These are phyloP conservation scores for Microcebus ravelobensis DNA, from an alignment of 2,113 vertebrate species.

Conservation along the genomic window DNA sequence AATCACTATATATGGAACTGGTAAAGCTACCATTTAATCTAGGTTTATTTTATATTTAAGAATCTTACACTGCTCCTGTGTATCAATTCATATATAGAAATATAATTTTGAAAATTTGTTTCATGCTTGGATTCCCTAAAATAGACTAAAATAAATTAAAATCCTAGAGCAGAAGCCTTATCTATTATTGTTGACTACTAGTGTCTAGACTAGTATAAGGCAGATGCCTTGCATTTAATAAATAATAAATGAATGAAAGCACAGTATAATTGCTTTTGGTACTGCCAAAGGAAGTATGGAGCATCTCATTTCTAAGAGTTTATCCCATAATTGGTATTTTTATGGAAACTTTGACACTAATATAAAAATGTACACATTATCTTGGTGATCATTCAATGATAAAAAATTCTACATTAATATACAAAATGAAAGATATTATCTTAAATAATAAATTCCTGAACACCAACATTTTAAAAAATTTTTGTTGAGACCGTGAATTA, in stretches of 20 bases:
- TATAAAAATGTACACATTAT: not conserved
- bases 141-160: not conserved
- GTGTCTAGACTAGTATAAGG: not conserved
- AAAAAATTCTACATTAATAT: not conserved
- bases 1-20: not conserved
- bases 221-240: not conserved
- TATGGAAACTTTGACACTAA: not conserved
- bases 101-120: not conserved
- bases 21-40: not conserved
- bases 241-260: not conserved
- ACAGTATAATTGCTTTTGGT: not conserved
- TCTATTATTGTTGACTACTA: not conserved
- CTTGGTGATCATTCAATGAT: not conserved
- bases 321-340: not conserved
- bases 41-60: not conserved
- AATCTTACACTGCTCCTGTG: rapidly evolving
- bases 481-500: not conserved
- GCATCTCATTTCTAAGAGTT: not conserved
- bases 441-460: not conserved
- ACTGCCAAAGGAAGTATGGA: not conserved
- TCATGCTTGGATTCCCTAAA: not conserved
- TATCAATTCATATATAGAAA: not conserved
- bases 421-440: not conserved
- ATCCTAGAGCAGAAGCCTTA: not conserved
- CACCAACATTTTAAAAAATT: not conserved